phyloP scores from a whole-genome alignment of 2,797 vertebrate species.

The Dallia pectoralis region DNA sequence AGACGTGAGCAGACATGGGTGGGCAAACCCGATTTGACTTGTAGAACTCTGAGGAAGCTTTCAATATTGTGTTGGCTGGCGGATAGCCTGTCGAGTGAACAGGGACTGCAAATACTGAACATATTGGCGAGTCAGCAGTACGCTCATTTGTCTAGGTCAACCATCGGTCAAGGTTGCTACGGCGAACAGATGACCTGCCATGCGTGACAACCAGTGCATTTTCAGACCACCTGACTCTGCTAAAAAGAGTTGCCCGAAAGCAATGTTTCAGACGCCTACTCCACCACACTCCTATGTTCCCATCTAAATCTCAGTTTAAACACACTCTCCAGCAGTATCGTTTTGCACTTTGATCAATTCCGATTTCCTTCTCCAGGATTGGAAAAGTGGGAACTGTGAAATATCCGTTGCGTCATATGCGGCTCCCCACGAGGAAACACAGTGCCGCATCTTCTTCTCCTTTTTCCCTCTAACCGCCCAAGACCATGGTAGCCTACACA shows the following conservation, averaged over 20 bases:
- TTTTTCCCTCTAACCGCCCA: conserved; percentile 39
- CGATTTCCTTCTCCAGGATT: conserved; percentile 46
- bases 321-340: conserved; percentile 47
- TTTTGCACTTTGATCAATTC: conserved; percentile 53
- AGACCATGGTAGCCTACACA: conserved; percentile 44
- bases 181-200: not conserved
- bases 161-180: not conserved
- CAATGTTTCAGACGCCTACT: not conserved
- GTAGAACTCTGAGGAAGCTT: not conserved
- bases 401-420: conserved; percentile 45
- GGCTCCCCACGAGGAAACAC: conserved; percentile 39
- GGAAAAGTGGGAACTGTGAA: conserved; percentile 40
- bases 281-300: not conserved
- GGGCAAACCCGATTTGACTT: not conserved
- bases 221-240: not conserved
- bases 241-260: not conserved
- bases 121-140: not conserved
- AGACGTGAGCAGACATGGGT: conserved; percentile 30
- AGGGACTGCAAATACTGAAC: not conserved
- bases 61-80: not conserved
- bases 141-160: not conserved
- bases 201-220: not conserved
- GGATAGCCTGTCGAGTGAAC: not conserved
- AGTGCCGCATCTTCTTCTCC: conserved; percentile 49
- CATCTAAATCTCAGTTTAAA: not conserved